phyloP scores from a whole-genome alignment of 2,888 invertebrate species.

The Julus scanicus region DNA sequence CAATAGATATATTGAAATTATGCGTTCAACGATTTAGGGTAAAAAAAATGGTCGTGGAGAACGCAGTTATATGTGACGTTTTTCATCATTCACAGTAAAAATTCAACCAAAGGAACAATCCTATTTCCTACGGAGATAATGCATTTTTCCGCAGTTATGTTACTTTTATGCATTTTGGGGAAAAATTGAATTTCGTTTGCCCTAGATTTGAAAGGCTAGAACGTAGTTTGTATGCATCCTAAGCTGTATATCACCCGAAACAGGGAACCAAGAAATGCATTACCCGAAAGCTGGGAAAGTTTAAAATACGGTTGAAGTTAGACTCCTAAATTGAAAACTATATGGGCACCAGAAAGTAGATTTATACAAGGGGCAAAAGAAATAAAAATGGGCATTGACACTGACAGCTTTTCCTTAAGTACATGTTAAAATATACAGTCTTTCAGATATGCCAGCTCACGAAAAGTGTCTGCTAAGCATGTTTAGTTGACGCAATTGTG shows the following conservation, averaged over 20 bases:
- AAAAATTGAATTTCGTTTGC: slow-evolving; percentile 43
- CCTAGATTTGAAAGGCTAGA: slow-evolving; percentile 17
- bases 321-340: slow-evolving; percentile 25
- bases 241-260: background rate
- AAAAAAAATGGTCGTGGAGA: background rate
- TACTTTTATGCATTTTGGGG: slow-evolving; percentile 37
- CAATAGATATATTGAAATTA: slow-evolving; percentile 47
- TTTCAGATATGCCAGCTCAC: no score
- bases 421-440: background rate
- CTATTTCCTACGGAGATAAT: background rate
- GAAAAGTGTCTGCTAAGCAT: no score
- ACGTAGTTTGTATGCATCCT: background rate
- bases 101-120: background rate
- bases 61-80: slow-evolving; percentile 11
- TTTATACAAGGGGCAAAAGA: background rate
- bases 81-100: slow-evolving; percentile 31
- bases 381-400: background rate
- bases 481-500: no score
- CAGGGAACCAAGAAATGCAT: slow-evolving; percentile 19
- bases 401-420: background rate
- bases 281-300: background rate
- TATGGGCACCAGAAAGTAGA: background rate
- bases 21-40: slow-evolving; percentile 16
- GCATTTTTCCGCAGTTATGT: slow-evolving; percentile 40
- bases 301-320: slow-evolving; percentile 25